These are phyloP conservation scores for Frankliniella fusca DNA, from an alignment of 2,888 invertebrate genomes.

Conservation along the genomic window DNA sequence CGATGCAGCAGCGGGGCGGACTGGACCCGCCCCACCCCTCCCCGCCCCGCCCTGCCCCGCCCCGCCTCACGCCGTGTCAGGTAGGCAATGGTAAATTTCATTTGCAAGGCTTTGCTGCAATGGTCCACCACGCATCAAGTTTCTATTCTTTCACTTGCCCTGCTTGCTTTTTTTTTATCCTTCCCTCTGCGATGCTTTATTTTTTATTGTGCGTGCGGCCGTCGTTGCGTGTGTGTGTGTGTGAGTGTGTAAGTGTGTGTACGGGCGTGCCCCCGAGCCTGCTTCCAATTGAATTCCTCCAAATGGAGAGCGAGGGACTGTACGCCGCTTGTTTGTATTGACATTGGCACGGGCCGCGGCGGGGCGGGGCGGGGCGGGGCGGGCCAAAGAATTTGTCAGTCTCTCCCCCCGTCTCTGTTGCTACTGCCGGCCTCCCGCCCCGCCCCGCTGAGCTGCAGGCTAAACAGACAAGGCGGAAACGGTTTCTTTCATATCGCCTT, in stretches of 20 bases:
- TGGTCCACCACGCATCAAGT: background rate
- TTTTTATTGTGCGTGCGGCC: background rate
- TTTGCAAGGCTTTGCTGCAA: too few relatives aligned
- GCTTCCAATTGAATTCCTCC: background rate
- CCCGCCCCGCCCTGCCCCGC: too few relatives aligned
- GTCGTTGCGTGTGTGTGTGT: background rate
- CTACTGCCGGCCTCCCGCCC: background rate
- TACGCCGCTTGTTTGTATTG: background rate
- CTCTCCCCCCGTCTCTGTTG: too few relatives aligned
- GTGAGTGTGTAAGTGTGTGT: background rate
- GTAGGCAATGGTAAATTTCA: background rate
- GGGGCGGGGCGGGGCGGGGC: background rate
- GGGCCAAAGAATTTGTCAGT: too few relatives aligned
- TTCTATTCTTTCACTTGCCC: background rate
- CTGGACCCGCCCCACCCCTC: background rate
- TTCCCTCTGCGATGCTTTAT: background rate
- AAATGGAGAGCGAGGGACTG: background rate
- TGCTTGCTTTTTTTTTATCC: background rate
- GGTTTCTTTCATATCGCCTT: background rate
- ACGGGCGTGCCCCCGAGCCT: background rate
- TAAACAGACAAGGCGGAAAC: background rate
- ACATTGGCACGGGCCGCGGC: background rate
- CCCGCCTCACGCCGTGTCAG: background rate
- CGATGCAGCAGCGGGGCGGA: background rate
- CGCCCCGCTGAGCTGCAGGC: background rate